phyloP scores from a whole-genome alignment of 2,888 invertebrate genomes.

The Chloroclystis v-ata region DNA sequence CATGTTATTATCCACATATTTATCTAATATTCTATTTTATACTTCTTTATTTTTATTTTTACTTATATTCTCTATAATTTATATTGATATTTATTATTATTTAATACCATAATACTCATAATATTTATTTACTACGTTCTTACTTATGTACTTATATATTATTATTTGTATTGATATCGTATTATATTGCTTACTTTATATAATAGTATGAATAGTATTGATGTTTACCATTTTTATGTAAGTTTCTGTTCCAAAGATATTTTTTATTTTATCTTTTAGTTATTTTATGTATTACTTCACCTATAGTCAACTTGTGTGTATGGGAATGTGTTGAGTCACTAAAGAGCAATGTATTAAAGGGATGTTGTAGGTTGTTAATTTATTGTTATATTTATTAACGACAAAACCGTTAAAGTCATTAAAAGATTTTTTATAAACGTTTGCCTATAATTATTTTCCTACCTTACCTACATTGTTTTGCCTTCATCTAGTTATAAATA shows the following conservation, averaged over 20 bases:
- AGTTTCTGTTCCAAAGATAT: slow-evolving; percentile 67
- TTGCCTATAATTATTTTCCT: background rate
- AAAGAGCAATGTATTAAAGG: slow-evolving; percentile 35
- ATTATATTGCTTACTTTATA: slow-evolving; percentile 7
- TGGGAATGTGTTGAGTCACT: slow-evolving; percentile 54
- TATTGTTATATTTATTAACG: slow-evolving; percentile 41
- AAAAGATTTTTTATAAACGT: slow-evolving; percentile 32
- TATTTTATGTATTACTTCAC: slow-evolving; percentile 38
- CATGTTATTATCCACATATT: slow-evolving; percentile 24
- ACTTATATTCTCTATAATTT: background rate
- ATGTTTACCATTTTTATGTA: slow-evolving; percentile 39
- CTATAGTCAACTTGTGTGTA: slow-evolving; percentile 42
- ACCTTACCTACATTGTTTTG: too few species aligned
- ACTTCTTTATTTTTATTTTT: background rate
- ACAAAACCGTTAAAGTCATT: slow-evolving; percentile 52
- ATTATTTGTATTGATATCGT: slow-evolving; percentile 6
- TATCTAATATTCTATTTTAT: slow-evolving; percentile 22
- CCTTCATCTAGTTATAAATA: too few species aligned
- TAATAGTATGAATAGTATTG: slow-evolving; percentile 23
- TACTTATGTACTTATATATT: background rate
- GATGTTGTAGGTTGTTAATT: slow-evolving; percentile 31
- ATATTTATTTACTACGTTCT: too few species aligned
- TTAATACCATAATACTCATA: background rate
- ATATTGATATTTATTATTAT: background rate
- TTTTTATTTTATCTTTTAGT: slow-evolving; percentile 43